Evolutionary conservation across 2,888 invertebrate species (phyloP).

Genomic region (Amorpha juglandis): DNA sequence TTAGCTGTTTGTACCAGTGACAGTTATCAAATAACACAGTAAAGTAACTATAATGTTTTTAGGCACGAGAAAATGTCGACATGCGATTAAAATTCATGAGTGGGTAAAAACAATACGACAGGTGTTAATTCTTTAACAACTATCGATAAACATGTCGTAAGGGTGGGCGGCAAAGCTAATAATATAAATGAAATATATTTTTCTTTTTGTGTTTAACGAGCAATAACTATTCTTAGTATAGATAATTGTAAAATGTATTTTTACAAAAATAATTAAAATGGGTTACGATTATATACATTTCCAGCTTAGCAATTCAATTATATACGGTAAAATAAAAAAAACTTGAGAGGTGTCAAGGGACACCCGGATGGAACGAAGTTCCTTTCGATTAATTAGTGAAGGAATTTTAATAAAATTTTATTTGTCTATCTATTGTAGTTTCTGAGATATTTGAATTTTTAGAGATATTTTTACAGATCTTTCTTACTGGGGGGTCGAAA

Average conservation of each 20-base stretch:
- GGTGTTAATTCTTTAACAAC: slow-evolving; percentile 10
- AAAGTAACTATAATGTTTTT: neutral
- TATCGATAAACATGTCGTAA: slow-evolving; percentile 2
- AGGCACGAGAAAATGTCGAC: slow-evolving; percentile 7
- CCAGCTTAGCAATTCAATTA: neutral
- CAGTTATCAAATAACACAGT: neutral
- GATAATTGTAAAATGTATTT: slow-evolving; percentile 2
- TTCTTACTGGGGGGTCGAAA: no score
- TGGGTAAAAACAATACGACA: slow-evolving; percentile 9
- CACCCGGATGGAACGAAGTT: no score
- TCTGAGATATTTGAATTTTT: no score
- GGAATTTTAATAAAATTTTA: no score
- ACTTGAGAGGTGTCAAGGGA: no score
- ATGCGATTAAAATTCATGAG: neutral
- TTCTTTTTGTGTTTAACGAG: slow-evolving; percentile 10
- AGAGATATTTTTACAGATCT: no score
- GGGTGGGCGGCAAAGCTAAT: slow-evolving; percentile 8
- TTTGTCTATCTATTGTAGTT: no score
- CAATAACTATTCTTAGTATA: neutral
- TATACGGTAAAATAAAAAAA: neutral
- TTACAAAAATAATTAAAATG: slow-evolving; percentile 4
- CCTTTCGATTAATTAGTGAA: no score
- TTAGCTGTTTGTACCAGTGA: neutral
- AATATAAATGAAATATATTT: slow-evolving; percentile 12
- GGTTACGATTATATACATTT: neutral